Evolutionary conservation across 2,113 vertebrate species (phyloP).

Genomic region (Hirundichthys speculiger): DNA sequence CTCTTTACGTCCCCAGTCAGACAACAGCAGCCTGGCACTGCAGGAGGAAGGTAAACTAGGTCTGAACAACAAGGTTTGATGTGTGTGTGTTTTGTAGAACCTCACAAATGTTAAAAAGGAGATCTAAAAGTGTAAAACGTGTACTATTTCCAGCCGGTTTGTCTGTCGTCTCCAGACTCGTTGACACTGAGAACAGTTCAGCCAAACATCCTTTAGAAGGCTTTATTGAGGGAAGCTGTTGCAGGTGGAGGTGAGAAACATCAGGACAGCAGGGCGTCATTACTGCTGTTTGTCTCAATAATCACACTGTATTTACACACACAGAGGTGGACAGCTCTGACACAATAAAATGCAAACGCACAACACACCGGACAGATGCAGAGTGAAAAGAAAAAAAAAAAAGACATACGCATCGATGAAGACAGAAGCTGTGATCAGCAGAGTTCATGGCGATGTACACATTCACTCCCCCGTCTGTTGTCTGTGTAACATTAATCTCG

Average conservation of each 20-base stretch:
- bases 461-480: slow-evolving; percentile 15
- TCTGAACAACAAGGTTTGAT: too few relatives aligned
- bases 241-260: slow-evolving; percentile 18
- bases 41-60: too few relatives aligned
- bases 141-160: too few relatives aligned
- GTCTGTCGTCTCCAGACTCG: neutral
- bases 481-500: slow-evolving; percentile 37
- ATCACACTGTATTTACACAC: slow-evolving; percentile 43
- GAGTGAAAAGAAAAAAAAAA: slow-evolving; percentile 5
- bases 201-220: neutral
- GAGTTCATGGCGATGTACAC: slow-evolving; percentile 32
- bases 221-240: slow-evolving; percentile 5
- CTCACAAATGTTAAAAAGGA: too few relatives aligned
- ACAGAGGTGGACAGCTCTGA: slow-evolving; percentile 27
- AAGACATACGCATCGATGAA: slow-evolving; percentile 33
- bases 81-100: too few relatives aligned
- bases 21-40: too few relatives aligned
- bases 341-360: slow-evolving; percentile 27
- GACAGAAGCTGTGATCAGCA: slow-evolving; percentile 68
- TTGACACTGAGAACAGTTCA: neutral
- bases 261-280: slow-evolving; percentile 1
- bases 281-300: slow-evolving; percentile 40
- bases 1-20: too few relatives aligned
- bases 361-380: slow-evolving; percentile 32
- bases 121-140: too few relatives aligned